Evolutionary conservation across 2,888 invertebrate species (phyloP), one percentile per base, ranked within the genome.

Genomic region (Pyrrhosoma nymphula): DNA sequence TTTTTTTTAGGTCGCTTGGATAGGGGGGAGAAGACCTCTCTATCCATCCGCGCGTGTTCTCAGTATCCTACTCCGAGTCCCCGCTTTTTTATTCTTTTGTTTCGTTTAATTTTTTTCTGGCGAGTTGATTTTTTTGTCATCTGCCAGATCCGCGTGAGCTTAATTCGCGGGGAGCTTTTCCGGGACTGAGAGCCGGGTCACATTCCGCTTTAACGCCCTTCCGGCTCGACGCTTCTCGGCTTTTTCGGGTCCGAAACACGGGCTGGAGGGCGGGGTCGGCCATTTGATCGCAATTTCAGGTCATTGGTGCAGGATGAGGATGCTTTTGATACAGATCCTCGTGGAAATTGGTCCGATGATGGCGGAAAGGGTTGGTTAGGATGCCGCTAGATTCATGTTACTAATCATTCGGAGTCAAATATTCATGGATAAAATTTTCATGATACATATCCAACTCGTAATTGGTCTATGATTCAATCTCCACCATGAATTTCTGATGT

Each of bases 61-160:
- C 60, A 60, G 60, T 60, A 20, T 60, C 60, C 60, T 60, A 23
- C 69, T 69, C 69, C 26, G n/a, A 10, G n/a, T n/a, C 2, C 18
- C 60, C 60, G 3, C 60, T 60, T 10, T 60, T 60, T 60, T 20
- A 16, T 20, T 60, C 60, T 20, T 60, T 20, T 60, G 18, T 60
- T 60, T 60, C 20, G 16, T 60, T 60, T 14, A 12, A 8, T 60
- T 60, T 69, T 69, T 69, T 69, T 69, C 20, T 60, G 16, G 60
- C 60, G n/a, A 69, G 69, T 69, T n/a, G n/a, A 69, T 69, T 69
- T 69, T n/a, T n/a, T 69, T 69, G 60, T 60, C 60, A 60, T 69
- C 10, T 69, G 69, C 69, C 69, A 69, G 69, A 69, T 69, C 26
- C 69, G n/a, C 14, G 69, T n/a, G n/a, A 12, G 69, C n/a, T 69